Evolutionary conservation across 2,888 invertebrate species (phyloP), one percentile per base, ranked within the genome.

Genomic region (Trachelus troglodyta): DNA sequence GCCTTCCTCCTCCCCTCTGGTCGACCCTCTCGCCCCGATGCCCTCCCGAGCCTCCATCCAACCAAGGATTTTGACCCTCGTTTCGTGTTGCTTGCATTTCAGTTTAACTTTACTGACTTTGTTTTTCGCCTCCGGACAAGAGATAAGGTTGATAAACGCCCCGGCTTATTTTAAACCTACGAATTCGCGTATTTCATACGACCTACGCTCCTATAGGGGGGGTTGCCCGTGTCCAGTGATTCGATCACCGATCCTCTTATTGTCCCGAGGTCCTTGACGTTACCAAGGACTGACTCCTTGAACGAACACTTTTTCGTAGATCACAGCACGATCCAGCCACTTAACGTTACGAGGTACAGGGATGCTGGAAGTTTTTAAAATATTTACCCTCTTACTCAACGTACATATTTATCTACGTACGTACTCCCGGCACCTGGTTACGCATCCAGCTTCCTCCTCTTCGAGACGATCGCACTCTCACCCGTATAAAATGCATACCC

Each of bases 41-140:
- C 71, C 56, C 56, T 23, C 71, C 71, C 34, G 33, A 56, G 80
- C 83, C 87, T 89, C 88, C 87, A 88, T 87, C 89, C 86, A 87
- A 88, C 85, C 88, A 89, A 91, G 91, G 91, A 90, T 91, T 91
- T 91, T 91, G 91, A 91, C 91, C 91, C 90, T 89, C 87, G 90
- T 89, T 90, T 90, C 89, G 89, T 90, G 89, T 90, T 90, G 90
- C 89, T 90, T 88, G 89, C 88, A 82, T 90, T 89, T 90, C 85
- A 84, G 86, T 85, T 87, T 88, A 89, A 88, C 88, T 90, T 89
- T 87, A 87, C 87, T 87, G 89, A 89, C 89, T 90, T 90, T 90
- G 88, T 90, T 91, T 90, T 90, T 90, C 87, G 88, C 88, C 88
- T 85, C 81, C 75, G 75, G 34, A 40, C 33, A 79, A 79, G 82